phyloP scores from a whole-genome alignment of 2,797 vertebrate species.

The Coranthus polyacanthus region DNA sequence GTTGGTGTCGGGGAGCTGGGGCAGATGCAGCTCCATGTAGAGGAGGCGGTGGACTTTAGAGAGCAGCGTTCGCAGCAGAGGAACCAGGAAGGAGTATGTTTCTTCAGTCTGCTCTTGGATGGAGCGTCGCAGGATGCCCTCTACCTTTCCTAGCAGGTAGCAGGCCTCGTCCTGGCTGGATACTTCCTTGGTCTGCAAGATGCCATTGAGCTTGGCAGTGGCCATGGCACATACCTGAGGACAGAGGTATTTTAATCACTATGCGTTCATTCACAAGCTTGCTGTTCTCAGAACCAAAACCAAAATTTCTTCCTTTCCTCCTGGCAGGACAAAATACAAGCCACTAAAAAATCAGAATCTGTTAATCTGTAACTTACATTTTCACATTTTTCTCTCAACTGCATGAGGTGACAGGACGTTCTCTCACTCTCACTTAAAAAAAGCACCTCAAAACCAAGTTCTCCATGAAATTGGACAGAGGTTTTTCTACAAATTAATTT shows the following conservation, averaged over 20 bases:
- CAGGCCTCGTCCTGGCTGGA: constrained; percentile 95
- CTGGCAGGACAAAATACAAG: neutral
- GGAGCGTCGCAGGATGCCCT: constrained; percentile 91
- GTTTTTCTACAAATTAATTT: too few relatives aligned
- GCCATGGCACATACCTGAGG: constrained; percentile 94
- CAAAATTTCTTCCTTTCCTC: too few relatives aligned
- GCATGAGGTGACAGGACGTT: too few relatives aligned
- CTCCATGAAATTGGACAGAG: too few relatives aligned
- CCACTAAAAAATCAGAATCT: too few relatives aligned
- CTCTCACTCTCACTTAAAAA: too few relatives aligned
- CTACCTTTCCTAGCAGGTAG: constrained; percentile 93
- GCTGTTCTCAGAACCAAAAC: neutral
- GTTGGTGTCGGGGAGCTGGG: constrained; percentile 93
- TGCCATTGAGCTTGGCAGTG: constrained; percentile 95
- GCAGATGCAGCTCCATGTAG: constrained; percentile 97
- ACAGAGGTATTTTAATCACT: neutral
- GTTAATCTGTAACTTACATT: too few relatives aligned
- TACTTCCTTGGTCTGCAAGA: constrained; percentile 95
- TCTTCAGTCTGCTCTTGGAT: constrained; percentile 90
- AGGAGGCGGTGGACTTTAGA: constrained; percentile 95
- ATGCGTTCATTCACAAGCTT: neutral
- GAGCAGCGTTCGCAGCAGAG: constrained; percentile 93
- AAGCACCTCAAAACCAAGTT: too few relatives aligned
- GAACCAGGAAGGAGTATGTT: constrained; percentile 94
- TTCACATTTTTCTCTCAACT: too few relatives aligned